Base-by-base conservation (phyloP, 2,888 invertebrate species). In the Thymelicus lineola region DNA sequence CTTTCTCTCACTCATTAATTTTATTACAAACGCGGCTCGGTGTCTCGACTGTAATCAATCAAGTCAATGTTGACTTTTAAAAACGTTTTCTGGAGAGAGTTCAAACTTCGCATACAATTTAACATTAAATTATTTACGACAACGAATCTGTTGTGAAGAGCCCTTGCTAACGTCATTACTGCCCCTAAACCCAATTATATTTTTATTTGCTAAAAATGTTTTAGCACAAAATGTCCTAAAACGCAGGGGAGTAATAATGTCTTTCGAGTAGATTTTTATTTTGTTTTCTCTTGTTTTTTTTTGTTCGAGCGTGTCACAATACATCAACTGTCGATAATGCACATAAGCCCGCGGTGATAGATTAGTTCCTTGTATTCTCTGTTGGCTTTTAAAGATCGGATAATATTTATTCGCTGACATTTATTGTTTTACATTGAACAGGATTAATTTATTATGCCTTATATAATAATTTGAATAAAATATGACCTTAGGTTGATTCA, bases 1-100 rank as follows among this genome's bases (percentile, higher is more conserved):
- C 64, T 62, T 70, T 50, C 61, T 38, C 64, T 71, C 58, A 66
- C 63, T 64, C 63, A 50, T 69, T 73, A 70, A 69, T 72, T 69
- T 72, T 60, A 72, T 71, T 63, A 57, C 60, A 70, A 69, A 68
- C 69, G 66, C 64, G 71, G 58, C 61, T 53, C 62, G 59, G 64
- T 71, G 55, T 64, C 72, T 69, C 68, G 66, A 61, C 50, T 57
- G 70, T 72, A 75, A 76, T 76, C 76, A 75, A 76, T 76, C 76
- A 74, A 64, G 50, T 35, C 67, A 70, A 65, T 67, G 59, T 71
- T 73, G 48, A 66, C 68, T 71, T 69, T 71, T 72, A 71, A 72
- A 70, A 72, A 70, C 71, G 67, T 69, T 71, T 70, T 72, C 71
- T 71, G 48, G 67, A 17, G 65, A 71, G 70, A 74, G 73, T 69